Conservation (phyloP, 1,140 invertebrate species). For the Trichonephila clavipes region DNA sequence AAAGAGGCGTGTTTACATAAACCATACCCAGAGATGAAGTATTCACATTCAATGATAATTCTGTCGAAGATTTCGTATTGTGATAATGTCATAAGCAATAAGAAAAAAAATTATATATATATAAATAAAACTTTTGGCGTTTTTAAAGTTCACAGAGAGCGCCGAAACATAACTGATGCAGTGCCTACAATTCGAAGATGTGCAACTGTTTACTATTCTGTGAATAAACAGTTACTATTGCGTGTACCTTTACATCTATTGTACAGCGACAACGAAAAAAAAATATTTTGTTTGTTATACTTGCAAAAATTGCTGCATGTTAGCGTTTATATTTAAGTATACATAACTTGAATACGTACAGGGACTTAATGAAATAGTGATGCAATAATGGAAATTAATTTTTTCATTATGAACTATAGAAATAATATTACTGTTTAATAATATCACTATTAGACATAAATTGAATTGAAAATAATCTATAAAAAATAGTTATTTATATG, state of each 20-base stretch:
- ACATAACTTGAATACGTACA: not conserved
- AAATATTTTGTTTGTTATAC: constrained; percentile 17
- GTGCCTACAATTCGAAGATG: not conserved
- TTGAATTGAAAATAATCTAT: no score
- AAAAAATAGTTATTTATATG: no score
- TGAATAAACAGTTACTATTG: constrained; percentile 21
- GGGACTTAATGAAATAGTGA: not conserved
- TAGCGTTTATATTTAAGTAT: not conserved
- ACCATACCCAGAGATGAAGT: not conserved
- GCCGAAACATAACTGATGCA: constrained; percentile 16
- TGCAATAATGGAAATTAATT: not conserved
- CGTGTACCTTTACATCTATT: constrained; percentile 1
- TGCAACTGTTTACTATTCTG: constrained; percentile 25
- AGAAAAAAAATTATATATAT: not conserved
- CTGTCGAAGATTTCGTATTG: not conserved
- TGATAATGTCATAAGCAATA: constrained; percentile 27
- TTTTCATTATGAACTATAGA: no score
- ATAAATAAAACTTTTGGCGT: not conserved
- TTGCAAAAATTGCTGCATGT: constrained; percentile 9
- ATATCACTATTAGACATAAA: no score
- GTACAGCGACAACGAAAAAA: constrained; percentile 14
- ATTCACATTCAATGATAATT: not conserved
- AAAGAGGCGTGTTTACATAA: no score
- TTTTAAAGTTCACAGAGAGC: constrained; percentile 5
- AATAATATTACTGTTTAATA: no score